phyloP scores from a whole-genome alignment of 2,797 vertebrate species.

The Astyanax mexicanus region DNA sequence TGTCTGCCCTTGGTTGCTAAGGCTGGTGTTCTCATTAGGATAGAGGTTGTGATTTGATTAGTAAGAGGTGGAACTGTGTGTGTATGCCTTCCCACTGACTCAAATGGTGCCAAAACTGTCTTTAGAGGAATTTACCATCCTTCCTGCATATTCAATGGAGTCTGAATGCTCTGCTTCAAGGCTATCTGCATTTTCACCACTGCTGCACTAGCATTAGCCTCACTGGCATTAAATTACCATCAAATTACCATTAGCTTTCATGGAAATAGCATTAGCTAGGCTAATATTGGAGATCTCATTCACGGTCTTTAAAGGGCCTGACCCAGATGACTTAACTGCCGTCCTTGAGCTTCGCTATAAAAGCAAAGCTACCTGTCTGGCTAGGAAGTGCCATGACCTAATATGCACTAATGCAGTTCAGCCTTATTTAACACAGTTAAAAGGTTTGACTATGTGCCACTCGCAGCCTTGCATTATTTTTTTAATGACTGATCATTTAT shows the following conservation, averaged over 20 bases:
- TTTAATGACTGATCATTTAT: too few species aligned
- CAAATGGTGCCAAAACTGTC: neutral
- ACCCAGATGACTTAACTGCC: neutral
- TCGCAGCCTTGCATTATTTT: too few species aligned
- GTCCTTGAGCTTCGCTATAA: neutral
- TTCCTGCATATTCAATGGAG: constrained; percentile 1
- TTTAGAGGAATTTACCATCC: constrained; percentile 1
- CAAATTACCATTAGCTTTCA: neutral
- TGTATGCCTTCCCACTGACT: constrained; percentile 1
- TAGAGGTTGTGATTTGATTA: neutral
- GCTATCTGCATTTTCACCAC: neutral
- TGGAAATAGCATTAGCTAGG: neutral
- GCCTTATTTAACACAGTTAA: neutral
- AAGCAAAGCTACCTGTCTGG: constrained; percentile 1
- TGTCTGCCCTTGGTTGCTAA: neutral
- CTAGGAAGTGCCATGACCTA: neutral
- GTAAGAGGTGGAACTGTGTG: neutral
- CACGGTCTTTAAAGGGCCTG: neutral
- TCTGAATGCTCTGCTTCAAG: neutral
- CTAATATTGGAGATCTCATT: neutral
- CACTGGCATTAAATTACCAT: neutral
- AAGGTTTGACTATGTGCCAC: neutral
- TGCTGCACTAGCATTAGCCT: neutral
- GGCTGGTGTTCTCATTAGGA: neutral
- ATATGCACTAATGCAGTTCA: neutral